A percentile compares a stretch with the other conserved stretches of the same genome.
phyloP scores from a whole-genome alignment of 2,113 vertebrate species.

The Macaca mulatta region DNA sequence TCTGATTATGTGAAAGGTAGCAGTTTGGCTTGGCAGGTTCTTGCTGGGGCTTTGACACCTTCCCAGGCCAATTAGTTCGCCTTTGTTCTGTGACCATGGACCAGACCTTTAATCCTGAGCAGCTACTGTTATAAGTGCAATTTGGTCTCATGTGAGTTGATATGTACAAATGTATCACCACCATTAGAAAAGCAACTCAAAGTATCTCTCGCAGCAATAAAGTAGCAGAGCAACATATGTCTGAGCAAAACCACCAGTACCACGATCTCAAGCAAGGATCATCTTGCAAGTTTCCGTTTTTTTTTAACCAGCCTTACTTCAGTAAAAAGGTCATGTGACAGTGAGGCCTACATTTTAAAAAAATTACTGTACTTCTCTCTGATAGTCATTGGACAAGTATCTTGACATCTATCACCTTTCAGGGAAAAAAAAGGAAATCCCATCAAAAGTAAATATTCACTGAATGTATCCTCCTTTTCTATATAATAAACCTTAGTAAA shows the following conservation, averaged over 20 bases:
- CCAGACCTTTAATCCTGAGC: not conserved
- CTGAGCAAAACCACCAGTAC: not conserved
- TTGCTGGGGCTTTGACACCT: not conserved
- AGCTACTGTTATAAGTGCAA: not conserved
- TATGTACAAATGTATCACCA: not conserved
- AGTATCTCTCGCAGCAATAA: not conserved
- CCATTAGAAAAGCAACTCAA: not conserved
- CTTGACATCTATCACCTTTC: not conserved
- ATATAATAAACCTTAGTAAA: conserved; percentile 21
- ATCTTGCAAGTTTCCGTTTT: not conserved
- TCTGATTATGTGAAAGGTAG: not conserved
- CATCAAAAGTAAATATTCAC: conserved; percentile 40
- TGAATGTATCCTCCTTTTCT: conserved; percentile 35
- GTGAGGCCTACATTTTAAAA: not conserved
- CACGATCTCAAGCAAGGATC: not conserved
- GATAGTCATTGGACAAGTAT: not conserved
- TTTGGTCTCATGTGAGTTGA: not conserved
- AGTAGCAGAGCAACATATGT: not conserved
- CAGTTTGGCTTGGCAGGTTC: not conserved
- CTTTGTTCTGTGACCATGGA: not conserved
- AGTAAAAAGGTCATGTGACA: conserved; percentile 14
- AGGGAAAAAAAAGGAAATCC: not conserved
- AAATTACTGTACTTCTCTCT: not conserved
- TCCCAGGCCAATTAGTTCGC: not conserved
- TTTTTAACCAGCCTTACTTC: conserved; percentile 15